Percentiles rank a stretch among this genome's conserved stretches.
phyloP scores from a whole-genome alignment of 2,797 vertebrate species.

The Varecia variegata region DNA sequence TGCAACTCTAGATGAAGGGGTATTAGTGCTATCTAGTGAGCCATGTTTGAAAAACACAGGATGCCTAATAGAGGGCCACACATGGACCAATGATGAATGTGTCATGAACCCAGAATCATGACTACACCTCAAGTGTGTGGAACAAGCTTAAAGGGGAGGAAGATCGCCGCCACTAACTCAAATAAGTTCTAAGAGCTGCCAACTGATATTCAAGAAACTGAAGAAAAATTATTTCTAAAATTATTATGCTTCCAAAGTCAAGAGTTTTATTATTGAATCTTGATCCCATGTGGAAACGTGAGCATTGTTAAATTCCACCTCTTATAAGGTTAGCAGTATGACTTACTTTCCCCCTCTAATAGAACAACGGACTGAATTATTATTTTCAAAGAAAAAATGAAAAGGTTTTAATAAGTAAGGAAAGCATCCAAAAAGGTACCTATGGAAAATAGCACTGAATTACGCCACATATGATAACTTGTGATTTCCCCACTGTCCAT shows the following conservation, averaged over 20 bases:
- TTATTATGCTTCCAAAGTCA: slow-evolving; percentile 7
- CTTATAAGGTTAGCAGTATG: neutral
- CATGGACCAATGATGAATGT: neutral
- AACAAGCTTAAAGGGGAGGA: neutral
- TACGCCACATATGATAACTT: neutral
- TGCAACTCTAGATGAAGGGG: neutral
- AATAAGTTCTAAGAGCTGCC: neutral
- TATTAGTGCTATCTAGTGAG: neutral
- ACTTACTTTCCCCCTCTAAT: neutral
- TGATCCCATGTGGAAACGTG: neutral
- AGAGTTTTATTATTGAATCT: neutral
- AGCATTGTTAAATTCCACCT: slow-evolving; percentile 4
- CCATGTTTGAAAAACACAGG: neutral
- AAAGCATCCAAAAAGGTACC: neutral
- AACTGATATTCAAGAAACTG: neutral
- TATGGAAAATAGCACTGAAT: neutral
- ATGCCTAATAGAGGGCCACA: neutral
- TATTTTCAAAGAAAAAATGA: slow-evolving; percentile 9
- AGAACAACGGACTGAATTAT: neutral
- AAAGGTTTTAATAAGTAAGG: neutral
- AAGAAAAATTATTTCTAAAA: slow-evolving; percentile 28
- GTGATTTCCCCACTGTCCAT: neutral
- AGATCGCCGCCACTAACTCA: neutral
- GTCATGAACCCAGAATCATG: neutral
- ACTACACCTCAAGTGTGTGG: neutral